Conservation (phyloP, 1,140 invertebrate species). For the Drosophila dunni region DNA sequence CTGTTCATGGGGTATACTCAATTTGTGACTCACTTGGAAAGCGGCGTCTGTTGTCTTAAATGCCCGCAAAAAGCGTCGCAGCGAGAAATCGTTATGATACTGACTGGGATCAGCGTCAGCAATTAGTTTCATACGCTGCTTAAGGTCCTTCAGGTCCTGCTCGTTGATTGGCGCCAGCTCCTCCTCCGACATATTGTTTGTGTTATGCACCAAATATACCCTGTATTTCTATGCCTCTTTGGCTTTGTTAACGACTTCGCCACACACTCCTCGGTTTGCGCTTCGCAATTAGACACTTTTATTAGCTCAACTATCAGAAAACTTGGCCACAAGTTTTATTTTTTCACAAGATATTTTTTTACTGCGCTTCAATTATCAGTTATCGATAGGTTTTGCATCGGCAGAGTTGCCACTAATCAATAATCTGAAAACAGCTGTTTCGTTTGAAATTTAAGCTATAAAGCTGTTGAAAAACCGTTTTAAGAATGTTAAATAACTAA, state of each 20-base stretch:
- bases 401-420: conserved; percentile 26
- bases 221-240: not conserved
- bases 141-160: conserved; percentile 88
- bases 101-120: conserved; percentile 89
- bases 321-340: conserved; percentile 18
- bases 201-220: conserved; percentile 9
- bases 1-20: no score
- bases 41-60: conserved; percentile 89
- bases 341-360: conserved; percentile 48
- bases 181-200: conserved; percentile 80
- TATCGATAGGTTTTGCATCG: conserved; percentile 34
- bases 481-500: no score
- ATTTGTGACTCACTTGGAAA: conserved; percentile 87
- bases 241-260: no score
- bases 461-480: no score
- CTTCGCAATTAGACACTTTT: conserved; percentile 1
- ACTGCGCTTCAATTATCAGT: conserved; percentile 39
- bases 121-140: conserved; percentile 89
- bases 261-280: not conserved
- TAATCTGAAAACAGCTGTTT: conserved; percentile 15
- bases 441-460: conserved; percentile 13
- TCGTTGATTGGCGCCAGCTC: conserved; percentile 86
- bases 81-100: conserved; percentile 89
- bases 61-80: conserved; percentile 89
- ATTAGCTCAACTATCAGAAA: conserved; percentile 9